Evolutionary conservation across 2,888 invertebrate species (phyloP).

Genomic region (Tuberolachnus salignus): DNA sequence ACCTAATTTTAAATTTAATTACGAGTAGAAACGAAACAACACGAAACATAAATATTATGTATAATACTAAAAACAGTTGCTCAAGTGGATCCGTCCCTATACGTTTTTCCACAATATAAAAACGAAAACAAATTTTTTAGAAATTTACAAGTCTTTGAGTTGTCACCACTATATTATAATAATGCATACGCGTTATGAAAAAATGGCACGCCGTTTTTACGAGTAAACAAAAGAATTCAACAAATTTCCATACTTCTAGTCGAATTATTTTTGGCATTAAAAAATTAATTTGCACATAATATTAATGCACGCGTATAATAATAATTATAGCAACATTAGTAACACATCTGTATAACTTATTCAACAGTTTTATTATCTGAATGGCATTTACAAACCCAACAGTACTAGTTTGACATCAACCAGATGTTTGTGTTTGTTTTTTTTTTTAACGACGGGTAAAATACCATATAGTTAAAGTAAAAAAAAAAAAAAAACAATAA

Average conservation of each 20-base stretch:
- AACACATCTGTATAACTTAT: too few relatives aligned
- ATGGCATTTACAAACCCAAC: background rate
- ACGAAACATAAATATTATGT: too few relatives aligned
- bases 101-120: too few relatives aligned
- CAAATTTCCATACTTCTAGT: background rate
- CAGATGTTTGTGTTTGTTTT: slow-evolving; percentile 35
- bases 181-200: too few relatives aligned
- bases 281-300: background rate
- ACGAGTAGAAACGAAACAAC: too few relatives aligned
- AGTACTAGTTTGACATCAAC: slow-evolving; percentile 12
- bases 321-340: background rate
- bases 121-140: too few relatives aligned
- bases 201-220: too few relatives aligned
- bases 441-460: slow-evolving; percentile 19
- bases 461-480: slow-evolving; percentile 35
- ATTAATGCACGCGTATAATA: background rate
- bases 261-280: background rate
- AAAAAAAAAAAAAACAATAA: background rate
- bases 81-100: too few relatives aligned
- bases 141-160: too few relatives aligned
- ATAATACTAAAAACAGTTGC: too few relatives aligned
- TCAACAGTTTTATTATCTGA: background rate
- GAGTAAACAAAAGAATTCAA: background rate
- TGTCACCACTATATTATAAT: too few relatives aligned
- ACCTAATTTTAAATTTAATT: too few relatives aligned